Evolutionary conservation across 2,888 invertebrate genomes (phyloP).

Genomic region (Merodon equestris): DNA sequence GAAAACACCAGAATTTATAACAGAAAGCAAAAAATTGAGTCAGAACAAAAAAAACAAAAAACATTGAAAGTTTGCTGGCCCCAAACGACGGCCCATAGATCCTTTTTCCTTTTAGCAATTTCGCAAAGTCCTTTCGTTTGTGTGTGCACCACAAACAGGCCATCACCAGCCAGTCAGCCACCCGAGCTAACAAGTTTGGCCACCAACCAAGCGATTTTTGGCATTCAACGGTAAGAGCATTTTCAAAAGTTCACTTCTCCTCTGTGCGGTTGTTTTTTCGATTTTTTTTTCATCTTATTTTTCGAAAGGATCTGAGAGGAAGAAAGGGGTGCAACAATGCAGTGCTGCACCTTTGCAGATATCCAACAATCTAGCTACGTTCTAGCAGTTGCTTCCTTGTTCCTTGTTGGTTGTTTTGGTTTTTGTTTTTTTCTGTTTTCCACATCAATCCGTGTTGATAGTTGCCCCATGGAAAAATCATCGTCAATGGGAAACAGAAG

Average conservation of each 20-base stretch:
- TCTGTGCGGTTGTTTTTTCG: too few species aligned
- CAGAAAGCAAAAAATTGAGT: neutral
- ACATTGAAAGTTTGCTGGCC: slow-evolving; percentile 43
- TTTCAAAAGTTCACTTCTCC: slow-evolving; percentile 20
- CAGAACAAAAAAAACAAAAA: too few species aligned
- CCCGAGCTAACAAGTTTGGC: slow-evolving; percentile 61
- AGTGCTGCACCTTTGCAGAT: too few species aligned
- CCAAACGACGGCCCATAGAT: slow-evolving; percentile 49
- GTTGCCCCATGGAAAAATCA: slow-evolving; percentile 44
- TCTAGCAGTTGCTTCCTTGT: neutral
- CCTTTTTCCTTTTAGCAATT: slow-evolving; percentile 37
- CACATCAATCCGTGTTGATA: neutral
- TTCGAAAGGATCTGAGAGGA: slow-evolving; percentile 7
- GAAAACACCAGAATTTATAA: slow-evolving; percentile 21
- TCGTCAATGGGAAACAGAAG: slow-evolving; percentile 40
- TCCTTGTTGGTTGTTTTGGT: slow-evolving; percentile 7
- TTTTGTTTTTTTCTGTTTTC: neutral
- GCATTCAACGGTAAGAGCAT: slow-evolving; percentile 44
- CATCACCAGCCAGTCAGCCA: slow-evolving; percentile 54
- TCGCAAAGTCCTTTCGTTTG: slow-evolving; percentile 45
- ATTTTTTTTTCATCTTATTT: too few species aligned
- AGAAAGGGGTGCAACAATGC: neutral
- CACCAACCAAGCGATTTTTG: slow-evolving; percentile 64
- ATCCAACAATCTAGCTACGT: neutral
- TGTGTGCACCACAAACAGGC: slow-evolving; percentile 61